A percentile compares a stretch with the other conserved stretches of the same genome.
Evolutionary conservation across 2,888 invertebrate species (phyloP).

Genomic region (Caenorhabditis doughertyi): DNA sequence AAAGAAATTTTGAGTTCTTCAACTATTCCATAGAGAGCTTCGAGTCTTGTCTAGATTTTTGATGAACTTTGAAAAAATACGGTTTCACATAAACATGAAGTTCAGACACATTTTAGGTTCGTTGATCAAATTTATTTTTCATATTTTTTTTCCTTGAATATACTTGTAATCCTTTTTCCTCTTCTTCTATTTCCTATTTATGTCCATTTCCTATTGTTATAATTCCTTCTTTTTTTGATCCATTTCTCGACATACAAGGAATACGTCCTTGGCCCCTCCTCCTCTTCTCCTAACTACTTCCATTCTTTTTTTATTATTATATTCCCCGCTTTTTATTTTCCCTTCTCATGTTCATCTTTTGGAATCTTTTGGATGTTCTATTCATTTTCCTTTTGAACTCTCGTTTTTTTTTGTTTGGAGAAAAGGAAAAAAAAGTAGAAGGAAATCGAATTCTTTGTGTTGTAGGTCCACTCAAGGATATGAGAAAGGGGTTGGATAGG

Average conservation of each 20-base stretch:
- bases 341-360: conserved; percentile 1
- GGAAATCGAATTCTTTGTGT: neutral
- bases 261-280: conserved; percentile 36
- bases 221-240: neutral
- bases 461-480: no score
- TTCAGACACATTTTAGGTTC: neutral
- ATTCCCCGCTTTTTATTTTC: neutral
- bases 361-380: neutral
- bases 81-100: no score
- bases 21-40: no score
- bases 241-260: neutral
- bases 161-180: conserved; percentile 22
- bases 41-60: no score
- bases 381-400: conserved; percentile 4
- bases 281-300: neutral
- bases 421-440: neutral
- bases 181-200: neutral
- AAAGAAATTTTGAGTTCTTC: no score
- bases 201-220: conserved; percentile 10
- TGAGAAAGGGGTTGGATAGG: no score
- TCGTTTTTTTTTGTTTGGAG: neutral
- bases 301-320: conserved; percentile 16
- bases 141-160: neutral
- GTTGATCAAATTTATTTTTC: no score
- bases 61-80: no score